Evolutionary conservation across 2,888 invertebrate species (phyloP), one percentile per base, ranked within the genome.

Genomic region (Plebejus argus): DNA sequence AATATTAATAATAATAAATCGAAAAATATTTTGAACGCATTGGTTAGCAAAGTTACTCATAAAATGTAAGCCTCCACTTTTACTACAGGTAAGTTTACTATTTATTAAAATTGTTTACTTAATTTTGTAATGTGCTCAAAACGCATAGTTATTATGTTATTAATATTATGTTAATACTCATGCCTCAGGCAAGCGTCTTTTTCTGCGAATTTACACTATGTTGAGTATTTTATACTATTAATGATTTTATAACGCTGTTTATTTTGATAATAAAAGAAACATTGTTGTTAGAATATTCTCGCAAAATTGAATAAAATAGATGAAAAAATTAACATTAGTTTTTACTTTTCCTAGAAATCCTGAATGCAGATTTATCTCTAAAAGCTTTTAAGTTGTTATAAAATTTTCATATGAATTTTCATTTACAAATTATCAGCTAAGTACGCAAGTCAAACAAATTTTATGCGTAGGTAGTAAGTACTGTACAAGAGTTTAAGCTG

Each of bases 401-500:
- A 53, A 53, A 12, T 10, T 45, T 45, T 5, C 53, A 53, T 53
- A 18, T 18, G 53, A 53, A 53, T 53, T 53, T 0, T 53, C 49
- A 53, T 33, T 71, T 71, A 71, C n/a, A 71, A 71, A 35, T 18
- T 1, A 71, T 3, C 5, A 18, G 8, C 5, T 74, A 53, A 23
- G 18, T 28, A 1, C 15, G 18, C 39, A 45, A 72, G 6, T 23
- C 1, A 72, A 72, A 12, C 20, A 23, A 49, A 72, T 4, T 39
- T 23, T 28, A 4, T 66, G 12, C 4, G 23, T 53, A 53, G 49
- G 20, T 23, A 4, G n/a, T n/a, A 28, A 28, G 28, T 28, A 28
- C 23, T 66, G 18, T 3, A 33, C 15, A 28, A 23, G 28, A 33
- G 70, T 53, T 83, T 85, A 93, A 5, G 89, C 90, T 2, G 93